phyloP scores from a whole-genome alignment of 1,140 invertebrate genomes.

The Zaprionus davidi region DNA sequence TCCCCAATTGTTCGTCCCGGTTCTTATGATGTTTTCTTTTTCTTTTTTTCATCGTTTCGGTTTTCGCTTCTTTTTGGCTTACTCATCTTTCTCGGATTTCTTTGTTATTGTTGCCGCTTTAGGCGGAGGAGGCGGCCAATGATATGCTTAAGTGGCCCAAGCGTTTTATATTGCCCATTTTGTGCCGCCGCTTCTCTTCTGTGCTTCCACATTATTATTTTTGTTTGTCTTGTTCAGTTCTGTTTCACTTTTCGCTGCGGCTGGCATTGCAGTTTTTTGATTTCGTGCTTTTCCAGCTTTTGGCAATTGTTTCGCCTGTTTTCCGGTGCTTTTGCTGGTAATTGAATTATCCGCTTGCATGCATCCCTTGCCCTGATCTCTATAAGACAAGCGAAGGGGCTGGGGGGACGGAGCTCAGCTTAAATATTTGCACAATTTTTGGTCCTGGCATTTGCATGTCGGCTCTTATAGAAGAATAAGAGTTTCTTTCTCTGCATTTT shows the following conservation, averaged over 20 bases:
- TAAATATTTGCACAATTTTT: constrained; percentile 46
- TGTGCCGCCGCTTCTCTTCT: constrained; percentile 5
- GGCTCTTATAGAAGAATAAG: constrained; percentile 5
- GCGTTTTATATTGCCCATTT: constrained; percentile 51
- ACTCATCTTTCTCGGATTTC: constrained; percentile 45
- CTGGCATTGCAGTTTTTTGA: constrained; percentile 42
- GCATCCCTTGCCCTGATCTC: constrained; percentile 16
- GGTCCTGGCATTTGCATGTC: constrained; percentile 25
- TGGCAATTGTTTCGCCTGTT: constrained; percentile 33
- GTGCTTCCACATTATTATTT: constrained; percentile 28
- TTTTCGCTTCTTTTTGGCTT: constrained; percentile 27
- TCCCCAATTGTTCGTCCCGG: constrained; percentile 48
- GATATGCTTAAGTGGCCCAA: constrained; percentile 54
- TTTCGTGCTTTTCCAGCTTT: constrained; percentile 39
- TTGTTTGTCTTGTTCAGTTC: constrained; percentile 32
- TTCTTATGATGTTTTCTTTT: constrained; percentile 21
- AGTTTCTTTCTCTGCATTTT: neutral
- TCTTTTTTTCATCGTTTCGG: constrained; percentile 20
- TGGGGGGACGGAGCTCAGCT: neutral
- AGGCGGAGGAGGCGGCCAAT: constrained; percentile 47
- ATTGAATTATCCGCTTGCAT: constrained; percentile 65
- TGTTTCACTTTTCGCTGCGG: constrained; percentile 33
- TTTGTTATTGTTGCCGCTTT: constrained; percentile 39
- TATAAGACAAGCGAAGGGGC: neutral
- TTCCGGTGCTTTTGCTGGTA: constrained; percentile 45